Evolutionary conservation across 2,113 vertebrate genomes (phyloP).

Genomic region (Brienomyrus longianalis): DNA sequence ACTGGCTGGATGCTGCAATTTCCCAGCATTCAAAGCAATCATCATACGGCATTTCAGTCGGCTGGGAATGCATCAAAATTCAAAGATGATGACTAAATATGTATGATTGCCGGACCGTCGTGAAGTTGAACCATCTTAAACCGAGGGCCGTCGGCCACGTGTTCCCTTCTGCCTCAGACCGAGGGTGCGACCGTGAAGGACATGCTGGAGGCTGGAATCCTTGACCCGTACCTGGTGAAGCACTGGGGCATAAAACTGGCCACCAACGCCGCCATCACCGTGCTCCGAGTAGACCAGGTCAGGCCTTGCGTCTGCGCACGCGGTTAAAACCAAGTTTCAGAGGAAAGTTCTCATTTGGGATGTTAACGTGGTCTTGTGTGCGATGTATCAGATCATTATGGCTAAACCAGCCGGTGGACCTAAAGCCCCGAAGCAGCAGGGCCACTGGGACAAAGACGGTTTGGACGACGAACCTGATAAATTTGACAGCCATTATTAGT

Average conservation of each 20-base stretch:
- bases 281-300: constrained; percentile 93
- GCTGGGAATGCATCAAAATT: background rate
- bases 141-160: background rate
- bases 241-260: constrained; percentile 90
- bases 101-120: background rate
- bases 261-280: constrained; percentile 87
- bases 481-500: constrained; percentile 67
- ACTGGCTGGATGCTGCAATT: background rate
- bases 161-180: constrained; percentile 56
- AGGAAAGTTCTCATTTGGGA: background rate
- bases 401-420: constrained; percentile 88
- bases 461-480: constrained; percentile 76
- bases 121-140: background rate
- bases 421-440: constrained; percentile 76
- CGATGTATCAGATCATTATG: constrained; percentile 83
- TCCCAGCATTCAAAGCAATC: background rate
- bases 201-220: constrained; percentile 77
- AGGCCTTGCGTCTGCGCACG: constrained; percentile 21
- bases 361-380: constrained; percentile 30
- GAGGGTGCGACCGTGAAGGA: constrained; percentile 83
- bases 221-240: constrained; percentile 89
- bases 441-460: constrained; percentile 84
- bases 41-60: background rate
- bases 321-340: background rate
- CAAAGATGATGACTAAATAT: background rate